Evolutionary conservation across 2,888 invertebrate genomes (phyloP).

Genomic region (Cantharis rufa): DNA sequence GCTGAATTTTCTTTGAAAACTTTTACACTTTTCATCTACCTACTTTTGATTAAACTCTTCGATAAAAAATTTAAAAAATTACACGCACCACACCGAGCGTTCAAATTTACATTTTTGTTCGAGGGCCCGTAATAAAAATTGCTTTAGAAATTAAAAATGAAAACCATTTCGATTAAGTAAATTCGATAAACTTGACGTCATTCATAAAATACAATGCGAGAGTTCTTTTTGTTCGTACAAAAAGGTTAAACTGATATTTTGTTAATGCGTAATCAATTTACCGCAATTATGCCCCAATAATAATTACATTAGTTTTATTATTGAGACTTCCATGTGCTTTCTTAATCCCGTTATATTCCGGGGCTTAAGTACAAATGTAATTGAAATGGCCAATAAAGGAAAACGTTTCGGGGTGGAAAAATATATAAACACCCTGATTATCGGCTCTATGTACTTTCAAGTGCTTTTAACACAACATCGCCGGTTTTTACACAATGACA

Average conservation of each 20-base stretch:
- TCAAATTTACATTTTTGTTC: not conserved
- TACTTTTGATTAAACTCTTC: not conserved
- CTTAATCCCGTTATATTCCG: not conserved
- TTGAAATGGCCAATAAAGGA: not conserved
- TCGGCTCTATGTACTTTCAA: not conserved
- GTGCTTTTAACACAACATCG: not conserved
- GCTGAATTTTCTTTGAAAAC: not conserved
- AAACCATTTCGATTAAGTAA: not conserved
- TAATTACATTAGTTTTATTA: not conserved
- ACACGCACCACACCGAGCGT: not conserved
- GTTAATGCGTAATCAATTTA: not conserved
- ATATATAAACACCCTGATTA: not conserved
- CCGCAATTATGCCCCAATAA: not conserved
- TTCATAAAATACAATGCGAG: not conserved
- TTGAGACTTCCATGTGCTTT: not conserved
- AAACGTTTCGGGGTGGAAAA: not conserved
- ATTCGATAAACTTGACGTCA: not conserved
- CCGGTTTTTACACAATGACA: not conserved
- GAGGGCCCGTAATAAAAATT: not conserved
- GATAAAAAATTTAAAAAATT: not conserved
- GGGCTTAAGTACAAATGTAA: not conserved
- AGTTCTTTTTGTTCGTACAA: not conserved
- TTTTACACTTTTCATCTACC: not conserved
- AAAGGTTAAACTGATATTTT: not conserved
- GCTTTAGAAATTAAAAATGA: not conserved